Evolutionary conservation across 2,888 invertebrate species (phyloP).

Genomic region (Pollenia labialis): DNA sequence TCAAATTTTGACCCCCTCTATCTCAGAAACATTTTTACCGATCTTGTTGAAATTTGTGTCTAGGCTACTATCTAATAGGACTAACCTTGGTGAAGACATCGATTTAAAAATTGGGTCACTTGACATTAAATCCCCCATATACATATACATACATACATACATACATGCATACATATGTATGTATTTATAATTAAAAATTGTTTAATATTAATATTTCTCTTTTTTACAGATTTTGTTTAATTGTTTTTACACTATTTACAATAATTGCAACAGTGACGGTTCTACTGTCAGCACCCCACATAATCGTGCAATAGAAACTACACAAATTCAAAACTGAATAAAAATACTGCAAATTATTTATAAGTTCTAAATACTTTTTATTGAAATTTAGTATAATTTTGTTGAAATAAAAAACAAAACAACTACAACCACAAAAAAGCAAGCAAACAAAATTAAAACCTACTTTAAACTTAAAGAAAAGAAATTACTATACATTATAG

Average conservation of each 20-base stretch:
- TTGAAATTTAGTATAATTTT: slow-evolving; percentile 66
- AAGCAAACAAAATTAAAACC: slow-evolving; percentile 34
- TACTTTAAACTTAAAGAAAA: slow-evolving; percentile 69
- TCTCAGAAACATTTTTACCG: too few relatives aligned
- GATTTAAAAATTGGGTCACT: too few relatives aligned
- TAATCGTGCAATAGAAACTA: slow-evolving; percentile 92
- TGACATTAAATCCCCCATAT: too few relatives aligned
- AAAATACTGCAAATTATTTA: slow-evolving; percentile 65
- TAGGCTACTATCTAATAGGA: too few relatives aligned
- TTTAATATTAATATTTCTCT: not conserved
- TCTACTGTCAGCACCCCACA: slow-evolving; percentile 95
- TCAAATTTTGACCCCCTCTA: too few relatives aligned
- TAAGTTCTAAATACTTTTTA: slow-evolving; percentile 70
- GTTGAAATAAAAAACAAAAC: slow-evolving; percentile 51
- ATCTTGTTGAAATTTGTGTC: too few relatives aligned
- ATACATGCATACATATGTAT: too few relatives aligned
- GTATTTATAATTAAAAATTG: not conserved
- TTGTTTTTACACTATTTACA: slow-evolving; percentile 97
- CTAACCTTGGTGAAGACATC: too few relatives aligned
- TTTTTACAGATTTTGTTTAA: slow-evolving; percentile 92
- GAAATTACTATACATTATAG: slow-evolving; percentile 72
- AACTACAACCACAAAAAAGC: slow-evolving; percentile 44
- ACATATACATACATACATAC: too few relatives aligned
- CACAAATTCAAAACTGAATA: slow-evolving; percentile 67
- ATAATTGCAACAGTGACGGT: slow-evolving; percentile 96